Conservation (phyloP, 2,797 vertebrate species). For the Apogon talboti region DNA sequence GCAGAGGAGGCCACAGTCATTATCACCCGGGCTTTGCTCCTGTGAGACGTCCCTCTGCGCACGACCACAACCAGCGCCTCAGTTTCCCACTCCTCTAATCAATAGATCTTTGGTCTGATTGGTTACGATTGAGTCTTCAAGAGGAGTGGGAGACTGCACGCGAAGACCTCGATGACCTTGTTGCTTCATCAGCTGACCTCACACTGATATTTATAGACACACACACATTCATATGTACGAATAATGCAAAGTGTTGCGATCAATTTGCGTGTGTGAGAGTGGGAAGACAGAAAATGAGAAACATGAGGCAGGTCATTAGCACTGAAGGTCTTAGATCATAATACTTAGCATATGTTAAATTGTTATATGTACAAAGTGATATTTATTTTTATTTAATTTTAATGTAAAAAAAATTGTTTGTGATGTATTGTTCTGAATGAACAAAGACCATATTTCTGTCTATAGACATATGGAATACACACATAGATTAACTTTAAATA, state of each 20-base stretch:
- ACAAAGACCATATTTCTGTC: too few species aligned
- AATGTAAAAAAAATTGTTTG: too few species aligned
- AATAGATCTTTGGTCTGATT: constrained; percentile 73
- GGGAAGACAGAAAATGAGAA: neutral
- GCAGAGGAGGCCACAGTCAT: constrained; percentile 48
- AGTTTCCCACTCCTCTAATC: constrained; percentile 64
- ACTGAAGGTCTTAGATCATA: too few species aligned
- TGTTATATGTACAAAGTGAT: too few species aligned
- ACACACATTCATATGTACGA: neutral
- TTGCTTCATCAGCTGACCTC: constrained; percentile 50
- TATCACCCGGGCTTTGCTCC: constrained; percentile 60
- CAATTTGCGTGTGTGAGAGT: neutral
- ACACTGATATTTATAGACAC: constrained; percentile 28
- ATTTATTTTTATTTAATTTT: too few species aligned
- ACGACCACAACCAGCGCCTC: constrained; percentile 33
- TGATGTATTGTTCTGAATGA: too few species aligned
- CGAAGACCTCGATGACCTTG: constrained; percentile 39
- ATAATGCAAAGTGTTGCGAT: constrained; percentile 15
- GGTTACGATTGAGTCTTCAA: constrained; percentile 70
- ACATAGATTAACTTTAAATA: too few species aligned
- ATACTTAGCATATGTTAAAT: too few species aligned
- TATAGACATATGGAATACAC: too few species aligned
- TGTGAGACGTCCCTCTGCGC: constrained; percentile 9
- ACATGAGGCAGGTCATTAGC: neutral
- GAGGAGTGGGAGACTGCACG: constrained; percentile 35